phyloP scores from a whole-genome alignment of 2,113 vertebrate genomes.

The Etheostoma cragini region DNA sequence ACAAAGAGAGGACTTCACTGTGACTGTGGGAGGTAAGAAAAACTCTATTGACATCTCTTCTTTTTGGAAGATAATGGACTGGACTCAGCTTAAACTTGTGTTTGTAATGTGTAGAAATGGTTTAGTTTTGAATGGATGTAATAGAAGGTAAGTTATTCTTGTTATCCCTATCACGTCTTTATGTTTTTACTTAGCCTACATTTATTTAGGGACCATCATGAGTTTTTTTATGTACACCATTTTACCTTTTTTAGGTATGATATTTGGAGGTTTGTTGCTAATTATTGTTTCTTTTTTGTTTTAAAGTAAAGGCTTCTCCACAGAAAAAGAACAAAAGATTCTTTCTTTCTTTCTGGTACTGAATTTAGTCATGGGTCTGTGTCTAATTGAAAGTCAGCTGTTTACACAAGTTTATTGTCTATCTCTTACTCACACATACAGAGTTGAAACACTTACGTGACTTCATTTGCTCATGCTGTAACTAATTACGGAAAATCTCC shows the following conservation, averaged over 20 bases:
- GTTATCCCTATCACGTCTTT: no score
- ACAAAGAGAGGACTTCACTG: constrained; percentile 44
- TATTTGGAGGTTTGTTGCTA: not conserved
- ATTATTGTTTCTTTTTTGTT: accelerated
- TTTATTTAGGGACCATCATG: not conserved
- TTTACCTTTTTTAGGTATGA: not conserved
- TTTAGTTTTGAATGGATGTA: not conserved
- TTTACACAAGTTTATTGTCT: constrained; percentile 22
- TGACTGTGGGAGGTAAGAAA: constrained; percentile 67
- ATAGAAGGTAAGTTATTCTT: not conserved
- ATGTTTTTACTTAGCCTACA: not conserved
- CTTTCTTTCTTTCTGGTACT: constrained; percentile 10
- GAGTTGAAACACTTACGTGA: not conserved
- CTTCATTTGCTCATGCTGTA: constrained; percentile 20
- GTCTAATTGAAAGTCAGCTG: constrained; percentile 48
- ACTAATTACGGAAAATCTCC: constrained; percentile 26
- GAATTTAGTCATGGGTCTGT: constrained; percentile 46
- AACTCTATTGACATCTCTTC: not conserved
- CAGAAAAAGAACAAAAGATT: constrained; percentile 40
- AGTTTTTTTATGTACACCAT: not conserved
- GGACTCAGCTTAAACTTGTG: not conserved
- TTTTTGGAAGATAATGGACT: not conserved
- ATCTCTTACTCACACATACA: constrained; percentile 11
- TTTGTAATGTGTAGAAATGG: not conserved
- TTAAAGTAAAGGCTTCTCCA: not conserved